These are phyloP conservation scores for Agrotis clavis DNA, from an alignment of 2,888 invertebrate species.

Conservation along the genomic window DNA sequence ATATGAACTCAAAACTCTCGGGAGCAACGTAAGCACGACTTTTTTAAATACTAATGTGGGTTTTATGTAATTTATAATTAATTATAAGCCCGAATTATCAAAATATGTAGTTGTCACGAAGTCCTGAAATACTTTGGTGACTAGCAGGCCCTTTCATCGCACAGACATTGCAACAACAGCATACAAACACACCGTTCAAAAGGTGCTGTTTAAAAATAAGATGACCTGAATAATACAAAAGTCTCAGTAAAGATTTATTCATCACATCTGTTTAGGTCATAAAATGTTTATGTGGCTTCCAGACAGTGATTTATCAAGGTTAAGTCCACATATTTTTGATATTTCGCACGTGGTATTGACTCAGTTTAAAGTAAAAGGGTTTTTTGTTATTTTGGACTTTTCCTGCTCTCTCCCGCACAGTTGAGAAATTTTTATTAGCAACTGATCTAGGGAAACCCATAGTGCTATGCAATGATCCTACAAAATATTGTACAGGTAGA, in stretches of 20 bases:
- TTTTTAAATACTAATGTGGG: too few species aligned
- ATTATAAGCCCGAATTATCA: too few species aligned
- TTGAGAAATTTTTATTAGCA: too few species aligned
- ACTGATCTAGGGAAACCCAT: too few species aligned
- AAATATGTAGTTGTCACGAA: too few species aligned
- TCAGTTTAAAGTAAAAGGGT: not conserved
- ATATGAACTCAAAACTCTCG: too few species aligned
- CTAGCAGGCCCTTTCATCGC: too few species aligned
- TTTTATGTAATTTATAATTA: too few species aligned
- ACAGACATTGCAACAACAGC: not conserved
- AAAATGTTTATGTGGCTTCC: slow-evolving; percentile 50
- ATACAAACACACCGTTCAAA: slow-evolving; percentile 7
- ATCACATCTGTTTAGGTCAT: slow-evolving; percentile 54
- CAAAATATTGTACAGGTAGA: too few species aligned
- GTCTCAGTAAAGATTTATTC: slow-evolving; percentile 34
- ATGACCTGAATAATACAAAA: slow-evolving; percentile 30
- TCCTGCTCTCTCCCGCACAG: not conserved
- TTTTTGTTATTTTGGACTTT: not conserved
- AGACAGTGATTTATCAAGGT: slow-evolving; percentile 23
- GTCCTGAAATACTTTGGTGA: too few species aligned
- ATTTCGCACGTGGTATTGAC: not conserved
- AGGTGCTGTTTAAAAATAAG: slow-evolving; percentile 33
- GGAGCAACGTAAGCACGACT: too few species aligned
- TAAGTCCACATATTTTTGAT: slow-evolving; percentile 22
- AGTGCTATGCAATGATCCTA: too few species aligned